Evolutionary conservation across 2,888 invertebrate species (phyloP), one percentile per base, ranked within the genome.

Genomic region (Drosophila formosana): DNA sequence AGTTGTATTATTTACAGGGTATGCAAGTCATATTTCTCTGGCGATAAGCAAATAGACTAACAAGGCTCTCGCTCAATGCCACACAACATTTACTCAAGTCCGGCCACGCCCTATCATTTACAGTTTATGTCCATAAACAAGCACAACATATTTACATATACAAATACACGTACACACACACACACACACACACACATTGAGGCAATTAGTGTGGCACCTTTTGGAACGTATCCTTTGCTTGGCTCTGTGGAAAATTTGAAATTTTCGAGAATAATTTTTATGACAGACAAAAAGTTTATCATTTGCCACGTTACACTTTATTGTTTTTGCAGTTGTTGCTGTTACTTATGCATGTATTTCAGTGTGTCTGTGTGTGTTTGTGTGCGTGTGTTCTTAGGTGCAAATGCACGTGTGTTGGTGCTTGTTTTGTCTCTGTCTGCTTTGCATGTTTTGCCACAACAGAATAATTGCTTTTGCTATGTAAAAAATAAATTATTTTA

Each of bases 241-340:
- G 63, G 52, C 55, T 56, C 64, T 66, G 45, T 66, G 62, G 60
- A 62, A 60, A 65, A 67, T 78, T 78, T 61, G 49, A 64, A 75
- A 77, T 71, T 77, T 80, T 75, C 68, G 28, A 72, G 75, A 75
- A 73, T 86, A 77, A 73, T 71, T 88, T 78, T 71, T 84, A 73
- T 80, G 87, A 82, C 77, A 85, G 86, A 82, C 80, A 82, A 77
- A 70, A 88, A 89, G 89, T 84, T 89, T 86, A 89, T 84, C 89
- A 89, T 82, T 86, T 69, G 80, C 89, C 83, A 85, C 66, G 72
- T 69, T 72, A 56, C 72, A 86, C 80, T 88, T 83, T 77, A 86
- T 83, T 89, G 82, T 85, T 82, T 75, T 70, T 78, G 72, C 55
- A 55, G 43, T 57, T 75, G 60, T 52, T 46, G 49, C 50, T 41